Conservation (phyloP, 2,113 vertebrate genomes). For the Rhizomys pruinosus region DNA sequence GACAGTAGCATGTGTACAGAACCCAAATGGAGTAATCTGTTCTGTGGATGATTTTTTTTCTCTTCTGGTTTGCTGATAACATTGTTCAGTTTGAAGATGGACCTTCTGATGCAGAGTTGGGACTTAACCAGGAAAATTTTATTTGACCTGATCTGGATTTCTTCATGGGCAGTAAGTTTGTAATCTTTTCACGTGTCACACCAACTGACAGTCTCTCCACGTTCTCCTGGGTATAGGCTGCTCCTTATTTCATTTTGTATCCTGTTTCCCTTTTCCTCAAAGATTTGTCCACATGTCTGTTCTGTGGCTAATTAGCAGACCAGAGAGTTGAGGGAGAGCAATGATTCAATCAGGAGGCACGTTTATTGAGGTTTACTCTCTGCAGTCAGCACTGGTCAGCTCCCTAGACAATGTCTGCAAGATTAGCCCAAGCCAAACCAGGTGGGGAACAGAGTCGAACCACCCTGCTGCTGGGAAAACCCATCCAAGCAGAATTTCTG, state of each 20-base stretch:
- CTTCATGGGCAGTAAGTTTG: constrained; percentile 34
- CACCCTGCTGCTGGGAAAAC: neutral
- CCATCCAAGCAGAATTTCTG: neutral
- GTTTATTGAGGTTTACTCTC: neutral
- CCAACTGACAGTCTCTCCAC: neutral
- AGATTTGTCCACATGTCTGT: neutral
- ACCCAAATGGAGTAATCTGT: neutral
- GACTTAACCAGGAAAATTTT: constrained; percentile 34
- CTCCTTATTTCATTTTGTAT: constrained; percentile 50
- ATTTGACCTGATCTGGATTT: constrained; percentile 55
- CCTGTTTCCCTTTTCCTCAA: neutral
- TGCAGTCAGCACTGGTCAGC: neutral
- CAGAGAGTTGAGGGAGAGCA: neutral
- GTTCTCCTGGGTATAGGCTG: neutral
- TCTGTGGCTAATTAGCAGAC: neutral
- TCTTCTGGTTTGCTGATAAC: constrained; percentile 1
- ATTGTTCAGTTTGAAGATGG: constrained; percentile 26
- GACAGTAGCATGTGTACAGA: neutral
- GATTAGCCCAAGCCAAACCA: neutral
- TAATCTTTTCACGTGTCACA: neutral
- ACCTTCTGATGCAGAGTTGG: constrained; percentile 42
- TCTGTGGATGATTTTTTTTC: constrained; percentile 7
- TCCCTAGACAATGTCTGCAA: neutral
- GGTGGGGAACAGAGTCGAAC: neutral
- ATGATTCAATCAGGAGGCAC: neutral